Conservation (phyloP, 2,797 vertebrate genomes). For the Molossus alvarezi region DNA sequence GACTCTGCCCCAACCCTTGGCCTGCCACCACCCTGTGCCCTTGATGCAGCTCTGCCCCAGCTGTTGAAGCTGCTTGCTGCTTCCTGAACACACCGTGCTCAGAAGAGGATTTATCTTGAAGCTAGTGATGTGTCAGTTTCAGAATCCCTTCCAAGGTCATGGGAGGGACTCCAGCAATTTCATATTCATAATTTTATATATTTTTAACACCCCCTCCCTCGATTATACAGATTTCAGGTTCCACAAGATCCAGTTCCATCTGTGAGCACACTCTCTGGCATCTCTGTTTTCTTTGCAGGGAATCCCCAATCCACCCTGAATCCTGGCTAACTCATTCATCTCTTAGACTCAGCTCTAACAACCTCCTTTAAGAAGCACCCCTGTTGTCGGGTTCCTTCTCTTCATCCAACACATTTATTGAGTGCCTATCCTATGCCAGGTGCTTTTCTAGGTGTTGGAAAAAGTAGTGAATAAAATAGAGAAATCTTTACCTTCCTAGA, state of each 20-base stretch:
- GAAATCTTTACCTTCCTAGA: neutral
- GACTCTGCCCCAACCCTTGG: neutral
- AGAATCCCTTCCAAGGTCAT: neutral
- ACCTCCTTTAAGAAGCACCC: neutral
- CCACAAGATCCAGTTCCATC: neutral
- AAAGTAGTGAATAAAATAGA: neutral
- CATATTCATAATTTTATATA: neutral
- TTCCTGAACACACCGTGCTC: neutral
- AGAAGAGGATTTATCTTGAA: neutral
- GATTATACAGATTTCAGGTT: neutral
- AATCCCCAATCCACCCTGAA: neutral
- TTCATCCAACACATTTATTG: neutral
- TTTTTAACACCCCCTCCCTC: neutral
- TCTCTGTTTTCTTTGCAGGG: conserved; percentile 6
- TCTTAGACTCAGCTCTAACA: neutral
- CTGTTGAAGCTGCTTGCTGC: neutral
- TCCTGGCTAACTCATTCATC: neutral
- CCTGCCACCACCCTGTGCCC: neutral
- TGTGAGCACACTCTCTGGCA: rapidly evolving
- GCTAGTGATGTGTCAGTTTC: neutral
- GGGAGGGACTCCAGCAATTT: neutral
- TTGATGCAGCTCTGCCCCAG: neutral
- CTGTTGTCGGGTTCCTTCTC: neutral
- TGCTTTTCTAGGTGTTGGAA: neutral
- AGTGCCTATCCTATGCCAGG: neutral